A percentile compares a stretch with the other conserved stretches of the same genome.
Conservation (phyloP, 1,140 invertebrate species). For the Bacillus rossius region DNA sequence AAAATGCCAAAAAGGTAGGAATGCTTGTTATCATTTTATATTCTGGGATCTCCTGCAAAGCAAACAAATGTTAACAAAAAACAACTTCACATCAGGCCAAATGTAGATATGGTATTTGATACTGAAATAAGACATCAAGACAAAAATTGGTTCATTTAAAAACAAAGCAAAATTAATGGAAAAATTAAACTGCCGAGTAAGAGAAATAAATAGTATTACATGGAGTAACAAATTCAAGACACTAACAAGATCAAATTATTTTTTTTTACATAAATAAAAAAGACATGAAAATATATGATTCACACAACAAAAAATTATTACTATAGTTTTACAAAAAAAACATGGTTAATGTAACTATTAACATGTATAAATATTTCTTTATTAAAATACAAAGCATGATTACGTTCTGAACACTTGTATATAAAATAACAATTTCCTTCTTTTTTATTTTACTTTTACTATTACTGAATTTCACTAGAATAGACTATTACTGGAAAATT, state of each 20-base stretch:
- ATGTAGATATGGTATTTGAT: background rate
- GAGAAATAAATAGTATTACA: no score
- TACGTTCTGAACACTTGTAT: background rate
- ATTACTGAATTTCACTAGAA: no score
- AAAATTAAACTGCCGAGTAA: no score
- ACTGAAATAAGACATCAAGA: no score
- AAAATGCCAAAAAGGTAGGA: slow-evolving; percentile 58
- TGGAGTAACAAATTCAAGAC: no score
- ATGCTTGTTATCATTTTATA: slow-evolving; percentile 59
- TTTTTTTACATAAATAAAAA: no score
- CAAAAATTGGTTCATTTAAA: no score
- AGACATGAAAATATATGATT: background rate
- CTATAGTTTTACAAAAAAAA: background rate
- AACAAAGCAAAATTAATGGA: no score
- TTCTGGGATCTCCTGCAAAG: slow-evolving; percentile 63
- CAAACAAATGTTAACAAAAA: no score
- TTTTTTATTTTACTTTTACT: no score
- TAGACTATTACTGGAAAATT: no score
- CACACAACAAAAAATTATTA: background rate
- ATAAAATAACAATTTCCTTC: background rate
- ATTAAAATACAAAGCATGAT: background rate
- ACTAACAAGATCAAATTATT: no score
- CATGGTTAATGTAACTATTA: background rate
- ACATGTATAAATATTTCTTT: background rate
- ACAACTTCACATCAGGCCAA: background rate